Evolutionary conservation across 1,140 invertebrate species (phyloP), one percentile per base, ranked within the genome.

Genomic region (Cyphomyrmex costatus): DNA sequence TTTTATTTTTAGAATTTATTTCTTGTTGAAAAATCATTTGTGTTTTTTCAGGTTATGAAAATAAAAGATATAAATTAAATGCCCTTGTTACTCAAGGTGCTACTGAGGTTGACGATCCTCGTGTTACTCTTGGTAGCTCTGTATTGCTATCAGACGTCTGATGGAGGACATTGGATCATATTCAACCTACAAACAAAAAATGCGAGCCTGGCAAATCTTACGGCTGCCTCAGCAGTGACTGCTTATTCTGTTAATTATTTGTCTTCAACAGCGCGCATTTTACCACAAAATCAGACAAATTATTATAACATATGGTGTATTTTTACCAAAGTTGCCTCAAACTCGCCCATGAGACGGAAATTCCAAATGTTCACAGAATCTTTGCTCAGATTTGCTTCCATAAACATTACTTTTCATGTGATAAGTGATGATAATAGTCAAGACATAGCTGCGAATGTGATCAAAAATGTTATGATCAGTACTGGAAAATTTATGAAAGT

Each of bases 351-450:
- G 86, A 95, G 95, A 77, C 92, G 94, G 10, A 97, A 97, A 87
- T 96, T 97, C 84, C 93, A 94, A 70, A 95, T 95, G 33, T 96
- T 96, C 88, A 94, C 96, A 2, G 93, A 95, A 6, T 97, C 97
- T 10, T 93, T 97, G 53, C 92, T 97, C 2, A 95, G 90, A 63
- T 88, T 95, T 56, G 91, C 95, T 2, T 92, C 95, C 24, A 95
- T 96, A 5, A 94, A 96, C 60, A 90, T 98, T 58, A 95, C 96
- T 56, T 95, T 98, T 30, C 96, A 97, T 91, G 95, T 98, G 2
- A 96, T 98, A 70, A 96, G 96, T 1, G 97, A 98, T 92, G 92
- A 95, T 3, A 94, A 95, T 7, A 98, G 97, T 93, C 95, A 96
- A 91, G 71, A 91, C 4, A 95, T 97, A 66, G 97, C 97, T n/a